Conservation (phyloP, 2,888 invertebrate species). For the Heliconius cydno region DNA sequence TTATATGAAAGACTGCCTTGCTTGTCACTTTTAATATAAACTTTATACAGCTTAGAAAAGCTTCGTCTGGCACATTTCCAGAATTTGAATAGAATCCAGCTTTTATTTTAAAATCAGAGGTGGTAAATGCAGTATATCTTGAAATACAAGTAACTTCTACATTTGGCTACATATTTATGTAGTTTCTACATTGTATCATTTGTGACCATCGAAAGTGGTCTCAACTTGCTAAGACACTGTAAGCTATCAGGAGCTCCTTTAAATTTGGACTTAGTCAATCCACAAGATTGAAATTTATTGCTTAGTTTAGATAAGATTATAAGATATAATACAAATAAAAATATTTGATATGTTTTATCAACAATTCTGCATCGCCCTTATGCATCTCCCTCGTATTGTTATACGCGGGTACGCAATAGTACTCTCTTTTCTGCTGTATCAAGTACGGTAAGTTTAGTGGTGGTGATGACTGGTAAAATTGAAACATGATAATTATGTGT, state of each 20-base stretch:
- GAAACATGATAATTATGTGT: no score
- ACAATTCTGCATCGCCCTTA: background rate
- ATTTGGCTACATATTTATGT: constrained; percentile 4
- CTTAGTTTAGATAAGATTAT: background rate
- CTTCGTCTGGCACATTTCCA: constrained; percentile 19
- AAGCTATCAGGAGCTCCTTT: background rate
- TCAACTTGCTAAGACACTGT: background rate
- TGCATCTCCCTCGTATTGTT: no score
- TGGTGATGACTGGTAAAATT: no score
- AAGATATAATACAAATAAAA: background rate
- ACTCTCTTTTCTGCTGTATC: no score
- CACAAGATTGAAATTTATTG: constrained; percentile 1
- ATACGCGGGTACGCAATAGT: no score
- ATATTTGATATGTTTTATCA: background rate
- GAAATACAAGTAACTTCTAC: constrained; percentile 4
- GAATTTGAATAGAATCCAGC: constrained; percentile 18
- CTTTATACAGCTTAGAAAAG: constrained; percentile 26
- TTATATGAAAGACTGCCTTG: background rate
- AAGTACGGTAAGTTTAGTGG: no score
- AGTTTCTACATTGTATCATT: background rate
- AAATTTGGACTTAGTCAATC: background rate
- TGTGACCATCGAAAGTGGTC: constrained; percentile 4
- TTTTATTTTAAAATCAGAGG: constrained; percentile 25
- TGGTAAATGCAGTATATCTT: constrained; percentile 12
- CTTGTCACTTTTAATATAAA: constrained; percentile 5